Conservation (phyloP, 1,140 invertebrate genomes). For the Mizuhopecten yessoensis region DNA sequence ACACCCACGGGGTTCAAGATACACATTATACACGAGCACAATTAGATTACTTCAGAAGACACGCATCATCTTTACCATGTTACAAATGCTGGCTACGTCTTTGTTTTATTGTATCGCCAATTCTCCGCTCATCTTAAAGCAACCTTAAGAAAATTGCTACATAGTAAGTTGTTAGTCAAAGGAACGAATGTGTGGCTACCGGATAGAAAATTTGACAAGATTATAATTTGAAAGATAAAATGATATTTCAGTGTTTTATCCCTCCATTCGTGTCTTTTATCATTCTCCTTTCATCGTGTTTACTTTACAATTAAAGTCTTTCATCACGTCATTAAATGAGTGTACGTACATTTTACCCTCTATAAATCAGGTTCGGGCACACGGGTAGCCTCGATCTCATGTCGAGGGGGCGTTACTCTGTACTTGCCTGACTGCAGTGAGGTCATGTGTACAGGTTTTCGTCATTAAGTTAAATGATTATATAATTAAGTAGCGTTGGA, state of each 20-base stretch:
- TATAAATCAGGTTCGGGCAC: neutral
- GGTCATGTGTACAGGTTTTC: constrained; percentile 31
- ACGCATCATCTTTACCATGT: neutral
- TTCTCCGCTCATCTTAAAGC: neutral
- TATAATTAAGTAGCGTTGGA: constrained; percentile 28
- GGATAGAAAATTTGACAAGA: constrained; percentile 12
- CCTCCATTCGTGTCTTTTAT: constrained; percentile 10
- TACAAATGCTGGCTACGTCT: neutral
- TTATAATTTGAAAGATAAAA: constrained; percentile 30
- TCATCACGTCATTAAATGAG: neutral
- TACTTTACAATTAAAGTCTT: neutral
- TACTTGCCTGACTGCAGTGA: constrained; percentile 30
- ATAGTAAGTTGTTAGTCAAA: neutral
- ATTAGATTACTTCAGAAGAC: neutral
- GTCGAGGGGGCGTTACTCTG: neutral
- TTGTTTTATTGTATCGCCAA: neutral
- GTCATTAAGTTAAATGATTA: constrained; percentile 26
- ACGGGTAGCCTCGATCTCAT: neutral
- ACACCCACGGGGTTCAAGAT: too few species aligned
- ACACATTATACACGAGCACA: too few species aligned
- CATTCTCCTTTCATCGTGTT: neutral
- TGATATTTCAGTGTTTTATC: constrained; percentile 18
- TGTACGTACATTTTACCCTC: neutral
- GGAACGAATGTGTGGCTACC: neutral
- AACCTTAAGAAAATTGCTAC: neutral